phyloP scores from a whole-genome alignment of 1,140 invertebrate genomes.

The Macrobrachium nipponense region DNA sequence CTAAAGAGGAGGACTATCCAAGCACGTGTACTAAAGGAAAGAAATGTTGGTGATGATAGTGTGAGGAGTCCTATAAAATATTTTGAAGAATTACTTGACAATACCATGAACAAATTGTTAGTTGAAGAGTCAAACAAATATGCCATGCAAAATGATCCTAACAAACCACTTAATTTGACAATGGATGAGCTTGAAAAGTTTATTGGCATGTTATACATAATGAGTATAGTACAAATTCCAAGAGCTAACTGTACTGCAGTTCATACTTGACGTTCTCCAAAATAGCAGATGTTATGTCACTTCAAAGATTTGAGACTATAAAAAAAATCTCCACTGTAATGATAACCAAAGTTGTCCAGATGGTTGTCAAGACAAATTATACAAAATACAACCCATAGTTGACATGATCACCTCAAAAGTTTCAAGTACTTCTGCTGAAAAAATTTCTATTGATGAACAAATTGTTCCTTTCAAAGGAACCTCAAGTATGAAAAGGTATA shows the following conservation, averaged over 20 bases:
- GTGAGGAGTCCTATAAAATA: constrained; percentile 3
- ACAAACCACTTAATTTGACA: constrained; percentile 38
- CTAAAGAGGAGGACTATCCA: constrained; percentile 10
- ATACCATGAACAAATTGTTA: constrained; percentile 31
- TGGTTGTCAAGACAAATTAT: too few species aligned
- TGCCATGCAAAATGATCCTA: constrained; percentile 50
- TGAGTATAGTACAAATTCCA: constrained; percentile 44
- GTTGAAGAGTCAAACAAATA: constrained; percentile 49
- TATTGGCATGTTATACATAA: constrained; percentile 46
- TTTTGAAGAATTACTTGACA: constrained; percentile 38
- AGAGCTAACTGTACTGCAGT: constrained; percentile 35
- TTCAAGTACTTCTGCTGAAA: too few species aligned
- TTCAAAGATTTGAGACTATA: constrained; percentile 43
- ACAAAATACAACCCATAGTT: too few species aligned
- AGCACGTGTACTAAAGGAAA: constrained; percentile 16
- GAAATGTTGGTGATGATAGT: neutral
- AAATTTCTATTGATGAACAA: constrained; percentile 55
- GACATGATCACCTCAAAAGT: too few species aligned
- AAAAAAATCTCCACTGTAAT: too few species aligned
- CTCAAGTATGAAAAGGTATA: constrained; percentile 60
- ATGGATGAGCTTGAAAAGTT: constrained; percentile 49
- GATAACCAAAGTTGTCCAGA: too few species aligned
- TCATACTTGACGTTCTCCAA: constrained; percentile 22
- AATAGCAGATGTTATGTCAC: constrained; percentile 46
- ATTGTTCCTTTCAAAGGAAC: constrained; percentile 63